Evolutionary conservation across 1,140 invertebrate species (phyloP).

Genomic region (Pogonomyrmex californicus): DNA sequence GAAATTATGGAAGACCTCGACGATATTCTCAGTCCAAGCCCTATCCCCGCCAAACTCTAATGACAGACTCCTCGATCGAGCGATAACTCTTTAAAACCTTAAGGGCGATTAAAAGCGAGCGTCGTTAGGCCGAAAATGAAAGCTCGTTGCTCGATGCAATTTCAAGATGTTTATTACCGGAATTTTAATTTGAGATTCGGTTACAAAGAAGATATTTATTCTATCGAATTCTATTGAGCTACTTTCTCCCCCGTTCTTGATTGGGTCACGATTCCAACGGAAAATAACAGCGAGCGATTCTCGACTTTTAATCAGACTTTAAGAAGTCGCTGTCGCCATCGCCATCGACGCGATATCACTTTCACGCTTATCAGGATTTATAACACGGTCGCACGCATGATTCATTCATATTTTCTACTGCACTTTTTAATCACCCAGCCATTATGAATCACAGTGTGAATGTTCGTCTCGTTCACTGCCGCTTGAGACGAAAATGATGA

Average conservation of each 20-base stretch:
- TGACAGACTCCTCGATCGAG: background rate
- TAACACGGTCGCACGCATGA: constrained; percentile 48
- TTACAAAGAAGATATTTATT: constrained; percentile 5
- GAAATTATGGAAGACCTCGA: background rate
- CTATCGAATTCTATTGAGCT: background rate
- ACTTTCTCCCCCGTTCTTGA: background rate
- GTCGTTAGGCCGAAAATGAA: too few relatives aligned
- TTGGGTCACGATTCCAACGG: background rate
- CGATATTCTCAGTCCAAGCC: background rate
- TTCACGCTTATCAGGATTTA: constrained; percentile 61
- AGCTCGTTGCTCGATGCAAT: background rate
- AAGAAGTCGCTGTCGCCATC: background rate
- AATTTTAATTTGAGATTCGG: background rate
- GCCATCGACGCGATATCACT: constrained; percentile 13
- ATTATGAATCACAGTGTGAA: constrained; percentile 59
- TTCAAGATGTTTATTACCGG: background rate
- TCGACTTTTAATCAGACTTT: constrained; percentile 13
- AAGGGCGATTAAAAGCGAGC: background rate
- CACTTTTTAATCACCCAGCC: constrained; percentile 48
- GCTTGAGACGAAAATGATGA: constrained; percentile 31
- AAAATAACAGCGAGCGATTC: constrained; percentile 14
- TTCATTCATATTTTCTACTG: constrained; percentile 51
- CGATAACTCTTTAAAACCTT: background rate
- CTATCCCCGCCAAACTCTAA: background rate
- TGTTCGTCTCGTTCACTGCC: constrained; percentile 43